Conservation (phyloP, 1,140 invertebrate genomes). For the Berghia stephanieae region DNA sequence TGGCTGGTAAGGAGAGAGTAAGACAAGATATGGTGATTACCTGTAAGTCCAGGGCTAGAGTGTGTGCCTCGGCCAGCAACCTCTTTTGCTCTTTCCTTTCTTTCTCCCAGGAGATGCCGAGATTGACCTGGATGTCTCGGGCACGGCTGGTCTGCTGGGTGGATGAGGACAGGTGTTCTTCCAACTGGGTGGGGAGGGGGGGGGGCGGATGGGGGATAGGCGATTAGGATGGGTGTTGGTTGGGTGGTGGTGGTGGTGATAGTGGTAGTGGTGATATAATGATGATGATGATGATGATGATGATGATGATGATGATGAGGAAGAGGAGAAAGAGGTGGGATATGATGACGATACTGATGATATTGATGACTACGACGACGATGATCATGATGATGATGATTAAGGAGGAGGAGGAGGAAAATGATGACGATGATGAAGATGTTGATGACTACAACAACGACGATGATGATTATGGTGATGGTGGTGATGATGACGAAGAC, state of each 20-base stretch:
- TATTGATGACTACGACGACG: too few relatives aligned
- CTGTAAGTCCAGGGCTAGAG: conserved; percentile 83
- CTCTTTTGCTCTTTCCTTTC: conserved; percentile 92
- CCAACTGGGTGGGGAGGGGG: conserved; percentile 66
- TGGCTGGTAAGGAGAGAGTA: too few relatives aligned
- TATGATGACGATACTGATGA: too few relatives aligned
- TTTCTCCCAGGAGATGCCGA: conserved; percentile 95
- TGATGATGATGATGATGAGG: conserved; percentile 6
- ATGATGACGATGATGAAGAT: too few relatives aligned
- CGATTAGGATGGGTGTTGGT: too few relatives aligned
- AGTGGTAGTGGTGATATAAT: conserved; percentile 23
- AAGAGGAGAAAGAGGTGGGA: neutral
- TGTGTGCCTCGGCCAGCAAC: conserved; percentile 88
- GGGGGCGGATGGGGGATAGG: neutral
- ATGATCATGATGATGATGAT: too few relatives aligned
- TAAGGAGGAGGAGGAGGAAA: too few relatives aligned
- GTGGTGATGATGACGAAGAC: too few relatives aligned
- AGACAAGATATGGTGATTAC: too few relatives aligned
- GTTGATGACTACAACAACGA: too few relatives aligned
- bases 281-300: conserved; percentile 25
- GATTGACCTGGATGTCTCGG: conserved; percentile 81
- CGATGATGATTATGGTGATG: too few relatives aligned
- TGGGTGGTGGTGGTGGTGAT: neutral
- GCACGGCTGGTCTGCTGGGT: conserved; percentile 76
- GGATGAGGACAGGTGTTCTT: conserved; percentile 63